These are phyloP conservation scores for Oryctes rhinoceros DNA, from an alignment of 1,140 invertebrate genomes.

Conservation along the genomic window DNA sequence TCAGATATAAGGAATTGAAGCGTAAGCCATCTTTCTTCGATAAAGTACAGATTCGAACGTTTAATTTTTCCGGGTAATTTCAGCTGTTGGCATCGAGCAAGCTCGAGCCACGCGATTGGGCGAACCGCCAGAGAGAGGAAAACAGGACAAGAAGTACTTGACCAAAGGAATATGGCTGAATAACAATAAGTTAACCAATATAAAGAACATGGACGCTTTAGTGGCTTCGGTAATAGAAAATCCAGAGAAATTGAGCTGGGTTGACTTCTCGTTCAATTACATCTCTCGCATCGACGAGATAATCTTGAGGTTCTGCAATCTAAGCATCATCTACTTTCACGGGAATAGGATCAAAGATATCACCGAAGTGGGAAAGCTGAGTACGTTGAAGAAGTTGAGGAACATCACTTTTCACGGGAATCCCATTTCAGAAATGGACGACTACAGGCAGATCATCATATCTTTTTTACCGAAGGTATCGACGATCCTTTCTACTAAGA, in stretches of 20 bases:
- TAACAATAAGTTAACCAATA: conserved; percentile 63
- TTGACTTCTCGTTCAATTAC: conserved; percentile 67
- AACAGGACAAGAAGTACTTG: conserved; percentile 59
- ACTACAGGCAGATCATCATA: conserved; percentile 63
- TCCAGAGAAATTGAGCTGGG: conserved; percentile 62
- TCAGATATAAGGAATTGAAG: conserved; percentile 37
- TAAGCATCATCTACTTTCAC: conserved; percentile 63
- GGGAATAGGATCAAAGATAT: conserved; percentile 64
- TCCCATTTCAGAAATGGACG: conserved; percentile 62
- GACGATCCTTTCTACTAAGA: background rate
- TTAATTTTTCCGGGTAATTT: background rate
- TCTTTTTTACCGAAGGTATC: conserved; percentile 62
- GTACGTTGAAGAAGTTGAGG: conserved; percentile 59
- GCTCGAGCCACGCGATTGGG: conserved; percentile 57
- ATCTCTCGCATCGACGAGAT: conserved; percentile 62
- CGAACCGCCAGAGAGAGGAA: conserved; percentile 58
- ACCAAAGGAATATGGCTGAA: conserved; percentile 65
- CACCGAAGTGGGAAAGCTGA: conserved; percentile 60
- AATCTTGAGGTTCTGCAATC: conserved; percentile 57
- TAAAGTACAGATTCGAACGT: no score
- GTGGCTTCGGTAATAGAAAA: conserved; percentile 59
- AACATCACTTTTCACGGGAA: conserved; percentile 67
- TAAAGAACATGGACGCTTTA: conserved; percentile 59
- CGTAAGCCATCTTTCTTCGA: conserved; percentile 4
- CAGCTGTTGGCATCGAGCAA: conserved; percentile 41